Evolutionary conservation across 2,797 vertebrate species (phyloP).

Genomic region (Lepilemur septentrionalis): DNA sequence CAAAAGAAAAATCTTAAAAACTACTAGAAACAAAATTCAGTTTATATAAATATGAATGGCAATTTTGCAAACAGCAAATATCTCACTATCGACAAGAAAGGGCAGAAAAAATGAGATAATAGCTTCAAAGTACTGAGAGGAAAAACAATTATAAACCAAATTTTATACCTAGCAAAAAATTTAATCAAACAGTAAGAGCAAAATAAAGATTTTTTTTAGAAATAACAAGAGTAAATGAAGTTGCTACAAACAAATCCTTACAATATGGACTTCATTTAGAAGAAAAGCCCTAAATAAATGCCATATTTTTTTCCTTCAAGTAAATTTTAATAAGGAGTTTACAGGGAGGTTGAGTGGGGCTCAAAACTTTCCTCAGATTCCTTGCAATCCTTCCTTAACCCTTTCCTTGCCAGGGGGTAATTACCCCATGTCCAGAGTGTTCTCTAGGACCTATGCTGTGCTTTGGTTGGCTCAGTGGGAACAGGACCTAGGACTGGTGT

Average conservation of each 20-base stretch:
- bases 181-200: neutral
- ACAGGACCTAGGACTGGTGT: neutral
- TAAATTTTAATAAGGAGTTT: neutral
- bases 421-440: neutral
- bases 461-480: neutral
- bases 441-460: neutral
- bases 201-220: neutral
- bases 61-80: neutral
- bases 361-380: neutral
- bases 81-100: neutral
- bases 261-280: neutral
- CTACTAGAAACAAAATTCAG: neutral
- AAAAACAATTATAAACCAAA: slow-evolving; percentile 5
- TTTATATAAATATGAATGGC: neutral
- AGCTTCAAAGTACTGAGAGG: neutral
- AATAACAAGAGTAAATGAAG: neutral
- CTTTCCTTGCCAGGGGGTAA: neutral
- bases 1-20: neutral
- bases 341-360: neutral
- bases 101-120: neutral
- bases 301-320: neutral
- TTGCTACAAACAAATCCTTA: neutral
- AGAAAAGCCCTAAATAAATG: neutral
- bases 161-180: slow-evolving; percentile 3
- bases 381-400: neutral